Evolutionary conservation across 1,140 invertebrate species (phyloP), one percentile per base, ranked within the genome.

Genomic region (Eufriesea mexicana): DNA sequence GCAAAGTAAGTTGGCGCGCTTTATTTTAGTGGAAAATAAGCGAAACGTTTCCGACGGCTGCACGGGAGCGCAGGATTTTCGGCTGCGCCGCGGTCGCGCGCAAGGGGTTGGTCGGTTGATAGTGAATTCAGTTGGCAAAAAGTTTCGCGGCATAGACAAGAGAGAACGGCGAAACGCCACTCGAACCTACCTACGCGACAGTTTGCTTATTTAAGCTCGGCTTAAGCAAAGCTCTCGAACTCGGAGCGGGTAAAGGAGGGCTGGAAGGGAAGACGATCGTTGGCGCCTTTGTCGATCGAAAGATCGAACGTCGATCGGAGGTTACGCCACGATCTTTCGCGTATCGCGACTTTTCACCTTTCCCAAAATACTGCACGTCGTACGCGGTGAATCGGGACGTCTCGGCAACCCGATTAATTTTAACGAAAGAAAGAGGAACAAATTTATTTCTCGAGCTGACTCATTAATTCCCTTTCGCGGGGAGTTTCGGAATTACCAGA

Each of bases 191-290:
- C 82, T 80, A 73, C 61, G 83, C 85, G 88, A 89, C 87, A 87
- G 88, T 89, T 89, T 89, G 88, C 87, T 89, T 89, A 89, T 89
- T 89, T 89, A 89, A 89, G 85, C 88, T 87, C 86, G 84, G 88
- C 88, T 89, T 89, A 89, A 85, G 88, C 87, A 89, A 87, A 89
- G 87, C 87, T 89, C 68, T 64, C 54, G 74, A 84, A 84, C 83
- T 16, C 62, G 72, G 57, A 81, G 79, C 64, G 68, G 61, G 76
- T 55, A 51, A 80, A 84, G 78, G 73, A 66, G 18, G 51, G 49
- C 45, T 45, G 80, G 55, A 71, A 79, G 42, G 45, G 51, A 35
- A 79, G 62, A 28, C 25, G 74, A 45, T 10, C 20, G 64, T 76
- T 67, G 57, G 62, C 61, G 77, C 35, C 4, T 82, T 74, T 79